Base-by-base conservation (phyloP, 2,888 invertebrate species). In the Cyclophora punctaria region DNA sequence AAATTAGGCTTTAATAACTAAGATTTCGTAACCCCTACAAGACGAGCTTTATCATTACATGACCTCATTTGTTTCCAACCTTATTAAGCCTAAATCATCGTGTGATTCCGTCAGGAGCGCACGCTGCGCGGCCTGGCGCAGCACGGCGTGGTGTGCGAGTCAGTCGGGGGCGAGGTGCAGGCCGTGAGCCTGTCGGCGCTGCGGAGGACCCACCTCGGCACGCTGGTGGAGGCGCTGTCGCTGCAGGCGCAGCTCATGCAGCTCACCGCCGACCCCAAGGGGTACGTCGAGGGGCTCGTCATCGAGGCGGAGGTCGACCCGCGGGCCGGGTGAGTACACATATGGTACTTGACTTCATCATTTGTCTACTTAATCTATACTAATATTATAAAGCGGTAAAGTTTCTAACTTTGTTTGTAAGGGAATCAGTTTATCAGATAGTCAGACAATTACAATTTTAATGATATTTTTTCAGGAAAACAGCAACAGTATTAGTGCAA, bases 181-280 rank as follows among this genome's bases (percentile, higher is more conserved):
- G 93, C 94, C 3, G 93, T 99, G 49, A 93, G 94, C 0, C 93
- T 99, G 54, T 99, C 99, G 0, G 99, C 99, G 0, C 84, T 98
- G 0, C 94, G 95, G 79, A 92, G 93, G 50, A 92, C 90, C 3
- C 96, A 97, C 78, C 80, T 99, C 35, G 89, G 93, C 50, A 83
- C 90, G 1, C 83, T 99, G 48, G 92, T 95, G 47, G 98, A 98
- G 67, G 94, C 97, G 0, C 91, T 99, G 48, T 89, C 92, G 6
- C 83, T 93, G 3, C 95, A 96, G 76, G 95, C 96, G 0, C 98
- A 98, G 72, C 67, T 98, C 0, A 92, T 98, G 92, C 93, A 95
- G n/a, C 82, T 98, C 7, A 92, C 91, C 64, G 95, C 95, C 0
- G 97, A 98, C 79, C 93, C 93, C 0, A 90, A 89, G 0, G 98